Percentiles rank a stretch among this genome's conserved stretches.
These are phyloP conservation scores for Epinephelus coioides DNA, from an alignment of 2,797 vertebrate species.

Conservation along the genomic window DNA sequence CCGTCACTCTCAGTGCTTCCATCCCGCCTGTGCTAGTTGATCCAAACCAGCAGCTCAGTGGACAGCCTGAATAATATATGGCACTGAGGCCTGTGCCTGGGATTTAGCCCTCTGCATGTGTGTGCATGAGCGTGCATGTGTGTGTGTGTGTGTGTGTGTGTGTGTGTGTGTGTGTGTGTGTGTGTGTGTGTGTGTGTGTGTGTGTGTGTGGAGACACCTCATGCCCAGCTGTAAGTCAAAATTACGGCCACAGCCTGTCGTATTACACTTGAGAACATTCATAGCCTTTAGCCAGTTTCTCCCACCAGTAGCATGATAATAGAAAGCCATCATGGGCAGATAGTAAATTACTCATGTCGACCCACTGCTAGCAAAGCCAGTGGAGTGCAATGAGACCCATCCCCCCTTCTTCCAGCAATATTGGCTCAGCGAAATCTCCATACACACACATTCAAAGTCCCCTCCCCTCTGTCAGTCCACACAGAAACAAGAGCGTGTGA, in stretches of 20 bases:
- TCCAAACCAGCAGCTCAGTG: conserved; percentile 47
- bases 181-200: background rate
- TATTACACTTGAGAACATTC: conserved; percentile 34
- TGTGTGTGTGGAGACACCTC: conserved; percentile 15
- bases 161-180: conserved; percentile 8
- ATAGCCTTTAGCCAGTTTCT: conserved; percentile 35
- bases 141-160: background rate
- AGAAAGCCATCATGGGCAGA: conserved; percentile 39
- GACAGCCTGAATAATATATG: conserved; percentile 79
- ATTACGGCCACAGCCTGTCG: conserved; percentile 18
- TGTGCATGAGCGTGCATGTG: background rate
- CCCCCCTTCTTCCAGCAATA: conserved; percentile 21
- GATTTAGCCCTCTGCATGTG: conserved; percentile 35
- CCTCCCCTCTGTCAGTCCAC: background rate
- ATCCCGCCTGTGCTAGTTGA: conserved; percentile 44
- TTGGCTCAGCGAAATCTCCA: conserved; percentile 39
- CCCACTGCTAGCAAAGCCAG: conserved; percentile 18
- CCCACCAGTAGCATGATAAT: conserved; percentile 32
- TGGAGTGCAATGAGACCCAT: conserved; percentile 5
- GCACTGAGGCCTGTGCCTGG: conserved; percentile 44
- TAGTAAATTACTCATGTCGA: conserved; percentile 47
- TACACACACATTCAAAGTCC: conserved; percentile 1
- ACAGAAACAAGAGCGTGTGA: conserved; percentile 6
- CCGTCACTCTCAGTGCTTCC: conserved; percentile 1
- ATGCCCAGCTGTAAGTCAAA: conserved; percentile 30